These are phyloP conservation scores for Lycocorax pyrrhopterus DNA, from an alignment of 2,113 vertebrate genomes.

Conservation along the genomic window DNA sequence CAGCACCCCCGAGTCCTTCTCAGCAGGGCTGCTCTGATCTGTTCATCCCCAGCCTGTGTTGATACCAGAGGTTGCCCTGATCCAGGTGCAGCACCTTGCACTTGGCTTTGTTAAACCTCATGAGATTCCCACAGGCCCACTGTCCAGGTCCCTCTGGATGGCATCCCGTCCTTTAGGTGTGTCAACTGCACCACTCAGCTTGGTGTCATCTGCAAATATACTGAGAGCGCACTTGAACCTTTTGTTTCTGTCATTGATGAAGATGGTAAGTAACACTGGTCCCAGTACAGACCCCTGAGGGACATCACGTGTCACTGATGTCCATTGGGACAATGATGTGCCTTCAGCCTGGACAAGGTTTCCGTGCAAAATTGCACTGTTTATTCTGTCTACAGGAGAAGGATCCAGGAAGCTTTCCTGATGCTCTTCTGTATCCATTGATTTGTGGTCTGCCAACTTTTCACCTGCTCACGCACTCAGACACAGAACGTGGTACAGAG, in stretches of 20 bases:
- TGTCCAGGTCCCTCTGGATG: neutral
- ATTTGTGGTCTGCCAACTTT: neutral
- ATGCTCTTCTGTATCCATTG: neutral
- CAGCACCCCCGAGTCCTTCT: neutral
- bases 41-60: neutral
- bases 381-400: neutral
- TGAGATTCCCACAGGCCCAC: neutral
- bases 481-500: neutral
- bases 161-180: fast-evolving
- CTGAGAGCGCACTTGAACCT: fast-evolving
- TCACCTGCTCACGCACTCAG: neutral
- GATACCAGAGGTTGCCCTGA: neutral
- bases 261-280: neutral
- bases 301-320: fast-evolving
- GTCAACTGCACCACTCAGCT: neutral
- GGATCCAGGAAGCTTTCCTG: neutral
- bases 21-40: neutral
- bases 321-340: neutral
- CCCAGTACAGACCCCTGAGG: fast-evolving
- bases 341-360: neutral
- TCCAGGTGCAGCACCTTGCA: neutral
- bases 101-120: neutral
- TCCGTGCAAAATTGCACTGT: neutral
- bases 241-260: neutral
- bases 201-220: neutral